Percentiles rank a stretch among this genome's conserved stretches.
Conservation (phyloP, 2,797 vertebrate species). For the Oryzias dopingdopingensis region DNA sequence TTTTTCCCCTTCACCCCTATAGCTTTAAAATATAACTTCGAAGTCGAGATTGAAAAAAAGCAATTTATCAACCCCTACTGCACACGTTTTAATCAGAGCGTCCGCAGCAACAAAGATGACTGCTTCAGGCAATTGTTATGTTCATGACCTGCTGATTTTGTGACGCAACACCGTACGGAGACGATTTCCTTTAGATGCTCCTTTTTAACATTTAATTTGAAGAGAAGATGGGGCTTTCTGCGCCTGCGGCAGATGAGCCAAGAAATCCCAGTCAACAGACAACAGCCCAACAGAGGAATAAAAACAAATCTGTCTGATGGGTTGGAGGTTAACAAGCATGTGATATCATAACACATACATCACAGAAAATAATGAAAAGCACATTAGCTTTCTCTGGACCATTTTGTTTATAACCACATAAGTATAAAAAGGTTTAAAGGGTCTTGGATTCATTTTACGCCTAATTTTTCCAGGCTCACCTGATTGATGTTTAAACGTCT, state of each 20-base stretch:
- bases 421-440: too few species aligned
- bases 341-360: not conserved
- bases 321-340: not conserved
- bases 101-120: constrained; percentile 9
- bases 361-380: not conserved
- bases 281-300: constrained; percentile 1
- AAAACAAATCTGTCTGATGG: not conserved
- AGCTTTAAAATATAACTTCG: constrained; percentile 5
- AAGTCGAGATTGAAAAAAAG: constrained; percentile 10
- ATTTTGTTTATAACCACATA: too few species aligned
- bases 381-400: not conserved
- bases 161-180: constrained; percentile 4
- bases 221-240: constrained; percentile 5
- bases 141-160: constrained; percentile 23
- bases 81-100: constrained; percentile 8
- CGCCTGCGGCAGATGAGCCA: constrained; percentile 1
- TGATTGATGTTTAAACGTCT: too few species aligned
- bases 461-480: too few species aligned
- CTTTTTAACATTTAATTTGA: constrained; percentile 19
- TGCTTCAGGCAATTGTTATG: constrained; percentile 10
- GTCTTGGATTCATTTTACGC: too few species aligned
- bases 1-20: not conserved
- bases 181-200: constrained; percentile 2
- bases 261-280: constrained; percentile 3
- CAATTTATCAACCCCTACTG: constrained; percentile 1